Evolutionary conservation across 2,888 invertebrate species (phyloP).

Genomic region (Megamerina dolium): DNA sequence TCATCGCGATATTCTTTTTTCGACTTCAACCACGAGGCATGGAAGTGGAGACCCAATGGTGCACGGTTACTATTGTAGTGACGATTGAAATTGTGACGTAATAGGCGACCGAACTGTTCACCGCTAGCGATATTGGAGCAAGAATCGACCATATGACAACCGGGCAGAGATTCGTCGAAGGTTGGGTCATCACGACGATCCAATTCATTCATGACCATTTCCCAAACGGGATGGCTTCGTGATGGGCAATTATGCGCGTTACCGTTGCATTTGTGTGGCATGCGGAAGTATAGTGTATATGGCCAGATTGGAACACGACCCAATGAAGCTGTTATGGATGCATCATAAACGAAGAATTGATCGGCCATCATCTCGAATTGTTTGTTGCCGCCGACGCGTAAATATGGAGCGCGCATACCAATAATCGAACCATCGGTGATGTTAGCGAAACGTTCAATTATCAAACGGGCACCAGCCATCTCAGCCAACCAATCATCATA

Average conservation of each 20-base stretch:
- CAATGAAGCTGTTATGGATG: conserved; percentile 85
- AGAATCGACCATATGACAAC: conserved; percentile 92
- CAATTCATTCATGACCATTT: conserved; percentile 93
- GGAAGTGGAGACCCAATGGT: conserved; percentile 87
- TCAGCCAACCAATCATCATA: conserved; percentile 92
- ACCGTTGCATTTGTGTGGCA: conserved; percentile 93
- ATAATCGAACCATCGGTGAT: conserved; percentile 88
- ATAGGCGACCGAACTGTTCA: conserved; percentile 81
- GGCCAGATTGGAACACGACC: conserved; percentile 93
- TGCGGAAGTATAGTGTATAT: conserved; percentile 92
- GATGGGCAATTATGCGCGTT: conserved; percentile 91
- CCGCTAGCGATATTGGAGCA: conserved; percentile 89
- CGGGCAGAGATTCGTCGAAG: conserved; percentile 86
- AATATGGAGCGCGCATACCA: conserved; percentile 80
- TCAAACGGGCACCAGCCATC: conserved; percentile 86
- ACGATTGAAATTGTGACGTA: conserved; percentile 91
- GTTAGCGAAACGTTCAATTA: conserved; percentile 83
- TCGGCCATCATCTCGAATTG: conserved; percentile 97
- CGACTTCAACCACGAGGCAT: conserved; percentile 91
- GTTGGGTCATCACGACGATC: conserved; percentile 90
- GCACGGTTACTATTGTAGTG: conserved; percentile 91
- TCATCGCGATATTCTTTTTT: conserved; percentile 90
- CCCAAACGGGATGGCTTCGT: conserved; percentile 88
- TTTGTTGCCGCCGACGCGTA: conserved; percentile 87
- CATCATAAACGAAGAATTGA: conserved; percentile 90